Conservation (phyloP, 92 coral and sea anemone species). For the Porites lobata region DNA sequence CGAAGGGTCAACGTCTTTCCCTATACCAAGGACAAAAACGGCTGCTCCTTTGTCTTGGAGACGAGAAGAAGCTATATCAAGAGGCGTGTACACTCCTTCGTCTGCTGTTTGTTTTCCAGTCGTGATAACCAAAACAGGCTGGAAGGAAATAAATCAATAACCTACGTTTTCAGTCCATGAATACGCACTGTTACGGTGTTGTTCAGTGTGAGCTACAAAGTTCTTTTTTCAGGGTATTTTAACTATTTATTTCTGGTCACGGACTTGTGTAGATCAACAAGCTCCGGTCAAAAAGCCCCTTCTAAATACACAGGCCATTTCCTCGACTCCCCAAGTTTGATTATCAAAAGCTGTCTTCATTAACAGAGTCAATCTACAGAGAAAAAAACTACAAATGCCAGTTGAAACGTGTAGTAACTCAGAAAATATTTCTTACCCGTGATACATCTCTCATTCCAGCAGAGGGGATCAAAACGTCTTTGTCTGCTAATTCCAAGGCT, state of each 20-base stretch:
- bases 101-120: constrained; percentile 62
- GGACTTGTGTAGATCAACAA: background rate
- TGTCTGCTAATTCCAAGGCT: constrained; percentile 76
- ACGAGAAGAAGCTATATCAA: constrained; percentile 26
- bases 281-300: background rate
- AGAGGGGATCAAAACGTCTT: constrained; percentile 68
- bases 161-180: no score
- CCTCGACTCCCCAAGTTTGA: background rate
- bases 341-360: no score
- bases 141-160: background rate
- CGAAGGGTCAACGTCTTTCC: constrained; percentile 24
- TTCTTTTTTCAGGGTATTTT: background rate
- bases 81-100: constrained; percentile 42
- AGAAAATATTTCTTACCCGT: background rate
- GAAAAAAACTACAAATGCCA: no score
- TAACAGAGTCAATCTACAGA: no score
- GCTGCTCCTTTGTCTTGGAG: constrained; percentile 47
- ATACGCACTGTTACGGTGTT: background rate
- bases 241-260: background rate
- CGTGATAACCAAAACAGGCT: constrained; percentile 46
- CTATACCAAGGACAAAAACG: constrained; percentile 64
- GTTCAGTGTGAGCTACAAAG: background rate
- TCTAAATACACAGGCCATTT: background rate
- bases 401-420: background rate
- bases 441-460: constrained; percentile 1